A percentile compares a stretch with the other conserved stretches of the same genome.
Conservation (phyloP, 2,113 vertebrate species). For the Corydoras maculifer region DNA sequence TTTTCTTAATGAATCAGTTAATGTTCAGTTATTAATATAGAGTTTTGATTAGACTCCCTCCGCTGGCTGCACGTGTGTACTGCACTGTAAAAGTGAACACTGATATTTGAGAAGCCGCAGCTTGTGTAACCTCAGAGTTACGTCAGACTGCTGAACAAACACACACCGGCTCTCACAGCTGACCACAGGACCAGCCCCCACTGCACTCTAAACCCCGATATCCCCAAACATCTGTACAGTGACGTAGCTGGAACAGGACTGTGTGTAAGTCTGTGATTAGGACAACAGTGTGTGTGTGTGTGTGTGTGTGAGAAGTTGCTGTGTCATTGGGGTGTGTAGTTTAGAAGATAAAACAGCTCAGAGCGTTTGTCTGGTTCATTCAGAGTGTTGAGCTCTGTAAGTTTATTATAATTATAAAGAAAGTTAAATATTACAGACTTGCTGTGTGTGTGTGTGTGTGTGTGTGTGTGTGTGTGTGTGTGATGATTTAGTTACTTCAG, state of each 20-base stretch:
- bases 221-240: slow-evolving; percentile 1
- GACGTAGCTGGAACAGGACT: slow-evolving; percentile 39
- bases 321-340: slow-evolving; percentile 15
- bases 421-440: neutral
- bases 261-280: slow-evolving; percentile 15
- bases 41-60: slow-evolving; percentile 36
- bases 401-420: neutral
- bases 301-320: slow-evolving; percentile 22
- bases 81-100: slow-evolving; percentile 28
- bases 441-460: too few relatives aligned
- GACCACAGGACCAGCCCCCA: neutral
- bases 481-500: too few relatives aligned
- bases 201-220: neutral
- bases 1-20: slow-evolving; percentile 2
- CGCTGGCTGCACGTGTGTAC: slow-evolving; percentile 21
- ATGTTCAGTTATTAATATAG: neutral
- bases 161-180: slow-evolving; percentile 1
- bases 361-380: too few relatives aligned
- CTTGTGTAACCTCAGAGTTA: slow-evolving; percentile 54
- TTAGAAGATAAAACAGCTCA: too few relatives aligned
- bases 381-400: neutral
- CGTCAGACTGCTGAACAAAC: slow-evolving; percentile 28
- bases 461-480: too few relatives aligned
- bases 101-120: slow-evolving; percentile 51
- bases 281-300: slow-evolving; percentile 21